Percentiles rank a stretch among this genome's conserved stretches.
These are phyloP conservation scores for Simalia tracyae DNA, from an alignment of 2,797 vertebrate species.

Conservation along the genomic window DNA sequence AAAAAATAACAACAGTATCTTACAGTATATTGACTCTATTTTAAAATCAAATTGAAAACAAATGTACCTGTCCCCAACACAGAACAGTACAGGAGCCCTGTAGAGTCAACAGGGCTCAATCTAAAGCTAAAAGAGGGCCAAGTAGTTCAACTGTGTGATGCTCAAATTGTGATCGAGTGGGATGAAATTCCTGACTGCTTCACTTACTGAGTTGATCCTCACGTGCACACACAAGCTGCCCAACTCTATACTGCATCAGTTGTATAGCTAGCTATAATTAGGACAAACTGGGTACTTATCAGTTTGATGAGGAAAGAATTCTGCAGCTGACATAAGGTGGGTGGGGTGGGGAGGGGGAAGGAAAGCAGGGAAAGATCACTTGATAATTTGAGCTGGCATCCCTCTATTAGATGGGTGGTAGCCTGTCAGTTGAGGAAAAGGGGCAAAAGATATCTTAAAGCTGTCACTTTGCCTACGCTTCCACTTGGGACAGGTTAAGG, in stretches of 20 bases:
- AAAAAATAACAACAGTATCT: neutral
- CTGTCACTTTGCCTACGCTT: conserved; percentile 56
- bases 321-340: conserved; percentile 46
- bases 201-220: neutral
- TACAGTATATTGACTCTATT: neutral
- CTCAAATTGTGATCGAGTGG: neutral
- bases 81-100: neutral
- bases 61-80: neutral
- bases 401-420: conserved; percentile 61
- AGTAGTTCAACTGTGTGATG: neutral
- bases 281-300: neutral
- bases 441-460: conserved; percentile 52
- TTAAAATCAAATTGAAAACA: neutral
- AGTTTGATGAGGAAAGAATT: conserved; percentile 29
- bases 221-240: neutral
- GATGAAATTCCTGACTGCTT: neutral
- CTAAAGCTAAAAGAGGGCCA: neutral
- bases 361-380: conserved; percentile 38
- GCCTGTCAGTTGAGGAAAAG: conserved; percentile 54
- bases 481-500: conserved; percentile 42
- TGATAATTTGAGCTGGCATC: conserved; percentile 59
- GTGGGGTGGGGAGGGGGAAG: conserved; percentile 26
- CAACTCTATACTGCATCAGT: neutral
- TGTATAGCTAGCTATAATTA: neutral
- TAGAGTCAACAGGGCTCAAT: neutral